These are phyloP conservation scores for Dioctria linearis DNA, from an alignment of 2,888 invertebrate species.

Conservation along the genomic window DNA sequence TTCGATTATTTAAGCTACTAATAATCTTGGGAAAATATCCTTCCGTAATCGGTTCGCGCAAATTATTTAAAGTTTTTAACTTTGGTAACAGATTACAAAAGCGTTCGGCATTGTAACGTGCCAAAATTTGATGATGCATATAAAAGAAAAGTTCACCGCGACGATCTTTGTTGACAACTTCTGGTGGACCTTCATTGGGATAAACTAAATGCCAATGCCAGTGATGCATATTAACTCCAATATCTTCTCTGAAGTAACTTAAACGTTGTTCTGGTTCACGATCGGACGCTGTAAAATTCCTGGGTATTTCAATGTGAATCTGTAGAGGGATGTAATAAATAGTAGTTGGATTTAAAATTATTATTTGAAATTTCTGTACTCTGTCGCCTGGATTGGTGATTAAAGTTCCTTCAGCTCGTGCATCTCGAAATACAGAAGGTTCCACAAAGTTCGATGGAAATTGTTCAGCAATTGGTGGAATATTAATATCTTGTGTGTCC, in stretches of 20 bases:
- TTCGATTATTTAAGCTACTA: slow-evolving; percentile 77
- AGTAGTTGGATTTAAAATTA: background rate
- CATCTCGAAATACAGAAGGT: slow-evolving; percentile 79
- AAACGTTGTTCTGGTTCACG: slow-evolving; percentile 84
- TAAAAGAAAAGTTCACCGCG: slow-evolving; percentile 83
- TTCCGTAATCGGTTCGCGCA: slow-evolving; percentile 80
- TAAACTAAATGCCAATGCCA: slow-evolving; percentile 95
- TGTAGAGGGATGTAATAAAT: background rate
- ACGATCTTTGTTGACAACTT: slow-evolving; percentile 81
- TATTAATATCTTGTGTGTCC: slow-evolving; percentile 71
- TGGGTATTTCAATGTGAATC: slow-evolving; percentile 77
- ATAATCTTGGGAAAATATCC: slow-evolving; percentile 89
- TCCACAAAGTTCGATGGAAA: slow-evolving; percentile 90
- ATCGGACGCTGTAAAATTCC: slow-evolving; percentile 83
- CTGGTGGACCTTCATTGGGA: slow-evolving; percentile 77
- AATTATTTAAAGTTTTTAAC: slow-evolving; percentile 77
- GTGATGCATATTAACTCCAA: slow-evolving; percentile 89
- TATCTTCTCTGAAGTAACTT: slow-evolving; percentile 89
- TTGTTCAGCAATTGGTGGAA: slow-evolving; percentile 83
- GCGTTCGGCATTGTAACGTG: slow-evolving; percentile 83
- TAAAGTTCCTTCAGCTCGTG: slow-evolving; percentile 79
- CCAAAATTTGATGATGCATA: slow-evolving; percentile 78
- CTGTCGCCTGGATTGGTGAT: slow-evolving; percentile 73
- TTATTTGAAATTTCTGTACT: slow-evolving; percentile 60
- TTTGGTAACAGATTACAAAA: slow-evolving; percentile 80